A percentile compares a stretch with the other conserved stretches of the same genome.
Conservation (phyloP, 2,797 vertebrate genomes). For the Myripristis jacobus region DNA sequence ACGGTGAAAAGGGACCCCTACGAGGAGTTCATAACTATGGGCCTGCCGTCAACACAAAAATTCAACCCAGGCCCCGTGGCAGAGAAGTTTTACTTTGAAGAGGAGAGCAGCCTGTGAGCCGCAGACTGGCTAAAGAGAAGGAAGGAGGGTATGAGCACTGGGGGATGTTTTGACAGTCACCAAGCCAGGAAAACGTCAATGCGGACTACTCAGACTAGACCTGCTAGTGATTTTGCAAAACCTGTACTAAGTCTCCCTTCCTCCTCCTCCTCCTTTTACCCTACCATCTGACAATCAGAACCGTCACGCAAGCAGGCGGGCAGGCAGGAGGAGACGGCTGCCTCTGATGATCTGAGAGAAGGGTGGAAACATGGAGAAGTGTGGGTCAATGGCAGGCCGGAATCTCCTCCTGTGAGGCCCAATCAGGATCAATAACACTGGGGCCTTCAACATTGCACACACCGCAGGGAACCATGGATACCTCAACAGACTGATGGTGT, state of each 20-base stretch:
- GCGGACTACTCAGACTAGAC: slow-evolving; percentile 68
- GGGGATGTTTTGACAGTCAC: slow-evolving; percentile 78
- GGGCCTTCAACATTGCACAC: slow-evolving; percentile 67
- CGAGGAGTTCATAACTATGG: slow-evolving; percentile 83
- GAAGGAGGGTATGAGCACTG: slow-evolving; percentile 55
- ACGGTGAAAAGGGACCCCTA: slow-evolving; percentile 88
- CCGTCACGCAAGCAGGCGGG: slow-evolving; percentile 59
- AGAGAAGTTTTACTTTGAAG: slow-evolving; percentile 90
- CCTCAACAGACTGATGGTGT: slow-evolving; percentile 52
- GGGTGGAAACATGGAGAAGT: slow-evolving; percentile 77
- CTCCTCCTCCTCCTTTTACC: not conserved
- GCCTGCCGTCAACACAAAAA: slow-evolving; percentile 76
- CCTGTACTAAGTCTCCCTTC: slow-evolving; percentile 61
- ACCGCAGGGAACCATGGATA: slow-evolving; percentile 66
- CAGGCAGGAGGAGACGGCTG: slow-evolving; percentile 65
- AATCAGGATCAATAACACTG: slow-evolving; percentile 84
- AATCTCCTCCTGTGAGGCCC: slow-evolving; percentile 83
- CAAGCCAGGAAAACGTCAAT: slow-evolving; percentile 78
- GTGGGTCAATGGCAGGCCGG: slow-evolving; percentile 81
- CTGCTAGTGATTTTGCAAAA: slow-evolving; percentile 80
- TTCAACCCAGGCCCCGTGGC: slow-evolving; percentile 79
- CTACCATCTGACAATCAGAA: slow-evolving; percentile 78
- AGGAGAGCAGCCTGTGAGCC: slow-evolving; percentile 88
- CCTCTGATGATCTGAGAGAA: slow-evolving; percentile 78
- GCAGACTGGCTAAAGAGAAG: slow-evolving; percentile 44